phyloP scores from a whole-genome alignment of 2,797 vertebrate genomes.

The Kryptopterus vitreolus region DNA sequence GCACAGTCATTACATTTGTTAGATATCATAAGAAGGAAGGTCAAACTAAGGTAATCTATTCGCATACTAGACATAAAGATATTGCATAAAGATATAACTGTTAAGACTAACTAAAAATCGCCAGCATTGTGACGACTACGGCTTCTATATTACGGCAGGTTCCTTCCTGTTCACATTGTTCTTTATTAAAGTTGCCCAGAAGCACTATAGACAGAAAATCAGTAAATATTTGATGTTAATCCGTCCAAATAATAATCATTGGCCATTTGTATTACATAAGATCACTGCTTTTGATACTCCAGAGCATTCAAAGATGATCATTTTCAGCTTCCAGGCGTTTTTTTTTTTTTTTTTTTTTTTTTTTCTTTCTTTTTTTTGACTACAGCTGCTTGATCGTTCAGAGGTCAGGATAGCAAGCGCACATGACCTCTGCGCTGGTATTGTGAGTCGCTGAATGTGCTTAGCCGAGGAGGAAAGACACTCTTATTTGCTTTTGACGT shows the following conservation, averaged over 20 bases:
- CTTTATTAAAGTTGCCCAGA: neutral
- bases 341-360: too few species aligned
- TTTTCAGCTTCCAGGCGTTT: conserved; percentile 18
- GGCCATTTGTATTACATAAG: neutral
- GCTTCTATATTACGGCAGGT: neutral
- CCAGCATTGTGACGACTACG: too few species aligned
- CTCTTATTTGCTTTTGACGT: conserved; percentile 45
- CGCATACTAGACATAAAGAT: neutral
- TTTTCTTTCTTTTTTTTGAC: conserved; percentile 44
- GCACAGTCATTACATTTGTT: neutral
- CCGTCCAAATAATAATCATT: neutral
- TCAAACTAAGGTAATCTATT: neutral
- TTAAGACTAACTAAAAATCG: neutral
- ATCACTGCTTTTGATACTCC: neutral
- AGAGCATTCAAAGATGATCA: conserved; percentile 19
- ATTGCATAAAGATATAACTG: neutral
- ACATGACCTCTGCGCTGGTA: conserved; percentile 40
- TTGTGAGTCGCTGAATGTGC: too few species aligned
- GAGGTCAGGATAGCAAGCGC: conserved; percentile 22
- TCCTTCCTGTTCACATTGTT: neutral
- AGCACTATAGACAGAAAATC: neutral
- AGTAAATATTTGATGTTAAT: neutral
- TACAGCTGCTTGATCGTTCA: conserved; percentile 37
- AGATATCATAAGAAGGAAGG: conserved; percentile 5
- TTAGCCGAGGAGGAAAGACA: too few species aligned